phyloP scores from a whole-genome alignment of 2,113 vertebrate genomes.

The Spermophilus dauricus region DNA sequence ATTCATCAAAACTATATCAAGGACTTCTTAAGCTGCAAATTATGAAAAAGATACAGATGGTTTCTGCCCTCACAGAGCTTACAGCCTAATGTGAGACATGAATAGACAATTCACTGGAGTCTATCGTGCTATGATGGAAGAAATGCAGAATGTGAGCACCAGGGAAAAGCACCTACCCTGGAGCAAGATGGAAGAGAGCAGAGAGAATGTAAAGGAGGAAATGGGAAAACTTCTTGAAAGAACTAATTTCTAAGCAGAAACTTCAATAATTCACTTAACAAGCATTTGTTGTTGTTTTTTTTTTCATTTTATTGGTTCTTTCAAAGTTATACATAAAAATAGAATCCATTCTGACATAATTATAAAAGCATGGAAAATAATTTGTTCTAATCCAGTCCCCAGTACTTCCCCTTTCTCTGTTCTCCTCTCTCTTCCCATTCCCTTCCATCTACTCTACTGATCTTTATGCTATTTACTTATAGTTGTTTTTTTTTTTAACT shows the following conservation, averaged over 20 bases:
- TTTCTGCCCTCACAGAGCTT: background rate
- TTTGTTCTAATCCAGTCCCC: no score
- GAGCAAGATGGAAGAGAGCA: background rate
- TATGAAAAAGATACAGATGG: background rate
- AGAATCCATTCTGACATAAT: no score
- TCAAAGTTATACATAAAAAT: no score
- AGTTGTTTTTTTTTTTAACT: no score
- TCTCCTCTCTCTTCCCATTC: no score
- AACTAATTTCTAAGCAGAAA: background rate
- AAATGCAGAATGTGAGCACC: background rate
- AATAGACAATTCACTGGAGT: background rate
- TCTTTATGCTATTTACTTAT: no score
- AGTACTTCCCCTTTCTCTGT: no score
- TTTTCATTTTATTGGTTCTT: no score
- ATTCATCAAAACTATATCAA: background rate
- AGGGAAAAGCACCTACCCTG: rapidly evolving
- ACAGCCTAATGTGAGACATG: background rate
- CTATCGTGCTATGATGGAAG: no score
- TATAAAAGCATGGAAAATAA: no score
- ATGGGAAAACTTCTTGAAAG: background rate
- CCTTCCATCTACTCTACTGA: no score
- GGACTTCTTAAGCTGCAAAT: background rate
- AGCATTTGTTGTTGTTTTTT: background rate
- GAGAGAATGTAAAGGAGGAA: background rate
- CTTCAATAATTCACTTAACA: background rate